A percentile compares a stretch with the other conserved stretches of the same genome.
Evolutionary conservation across 1,140 invertebrate species (phyloP).

Genomic region (Mylabris phalerata): DNA sequence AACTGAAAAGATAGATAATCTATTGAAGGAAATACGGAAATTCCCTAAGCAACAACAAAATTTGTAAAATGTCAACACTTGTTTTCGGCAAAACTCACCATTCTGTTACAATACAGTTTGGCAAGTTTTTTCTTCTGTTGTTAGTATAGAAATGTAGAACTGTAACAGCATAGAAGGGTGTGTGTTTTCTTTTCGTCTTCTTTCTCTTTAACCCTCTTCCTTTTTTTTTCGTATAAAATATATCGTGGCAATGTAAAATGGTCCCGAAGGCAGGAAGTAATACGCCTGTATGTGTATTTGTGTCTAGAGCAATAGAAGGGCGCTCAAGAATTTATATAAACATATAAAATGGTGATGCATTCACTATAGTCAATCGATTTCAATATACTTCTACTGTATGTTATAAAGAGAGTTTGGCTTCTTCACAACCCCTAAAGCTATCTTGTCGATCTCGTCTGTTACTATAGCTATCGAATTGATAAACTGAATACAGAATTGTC

Average conservation of each 20-base stretch:
- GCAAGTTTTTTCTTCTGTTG: not conserved
- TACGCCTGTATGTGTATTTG: not conserved
- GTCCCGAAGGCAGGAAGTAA: conserved; percentile 23
- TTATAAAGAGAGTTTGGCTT: conserved; percentile 13
- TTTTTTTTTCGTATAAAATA: conserved; percentile 9
- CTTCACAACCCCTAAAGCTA: conserved; percentile 16
- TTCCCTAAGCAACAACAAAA: not conserved
- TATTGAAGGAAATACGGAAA: not conserved
- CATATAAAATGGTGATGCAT: conserved; percentile 26
- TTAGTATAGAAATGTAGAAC: too few species aligned
- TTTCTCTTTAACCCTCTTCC: not conserved
- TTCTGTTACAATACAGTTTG: conserved; percentile 10
- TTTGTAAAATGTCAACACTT: conserved; percentile 20
- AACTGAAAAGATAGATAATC: not conserved
- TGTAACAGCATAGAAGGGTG: too few species aligned
- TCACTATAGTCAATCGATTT: conserved; percentile 26
- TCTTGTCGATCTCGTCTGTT: not conserved
- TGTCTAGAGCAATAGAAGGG: conserved; percentile 21
- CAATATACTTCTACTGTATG: conserved; percentile 22
- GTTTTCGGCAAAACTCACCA: not conserved
- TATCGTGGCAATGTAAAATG: conserved; percentile 14
- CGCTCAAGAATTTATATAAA: conserved; percentile 28
- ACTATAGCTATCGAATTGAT: conserved; percentile 1
- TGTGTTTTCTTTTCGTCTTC: too few species aligned
- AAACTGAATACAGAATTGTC: conserved; percentile 9